phyloP scores from a whole-genome alignment of 64 coral and sea anemone genomes.

The Trachythela sp. region DNA sequence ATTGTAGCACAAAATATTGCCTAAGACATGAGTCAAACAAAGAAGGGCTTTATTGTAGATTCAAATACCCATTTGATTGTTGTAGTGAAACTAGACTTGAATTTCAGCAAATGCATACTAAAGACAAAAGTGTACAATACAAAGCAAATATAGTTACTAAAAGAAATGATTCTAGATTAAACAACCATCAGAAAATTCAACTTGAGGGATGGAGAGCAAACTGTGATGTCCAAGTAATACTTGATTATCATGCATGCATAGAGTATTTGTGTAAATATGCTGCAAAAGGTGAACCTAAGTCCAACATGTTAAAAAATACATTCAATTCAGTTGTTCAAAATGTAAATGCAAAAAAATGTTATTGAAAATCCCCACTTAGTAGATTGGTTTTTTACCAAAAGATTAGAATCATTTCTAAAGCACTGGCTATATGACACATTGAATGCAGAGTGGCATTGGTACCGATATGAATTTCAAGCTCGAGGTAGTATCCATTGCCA shows the following conservation, averaged over 20 bases:
- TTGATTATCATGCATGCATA: neutral
- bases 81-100: conserved; percentile 5
- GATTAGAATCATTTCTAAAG: no score
- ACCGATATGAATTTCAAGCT: no score
- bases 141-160: conserved; percentile 14
- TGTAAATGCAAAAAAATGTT: no score
- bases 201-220: conserved; percentile 8
- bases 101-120: conserved; percentile 11
- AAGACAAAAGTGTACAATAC: conserved; percentile 4
- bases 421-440: no score
- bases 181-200: neutral
- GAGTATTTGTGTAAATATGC: conserved; percentile 15
- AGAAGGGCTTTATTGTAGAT: conserved; percentile 14
- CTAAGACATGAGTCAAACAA: neutral
- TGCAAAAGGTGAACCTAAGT: neutral
- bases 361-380: no score
- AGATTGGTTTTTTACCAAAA: no score
- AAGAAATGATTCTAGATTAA: neutral
- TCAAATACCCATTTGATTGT: conserved; percentile 15
- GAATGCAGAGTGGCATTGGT: no score
- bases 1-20: conserved; percentile 15
- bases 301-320: neutral
- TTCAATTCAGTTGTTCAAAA: neutral
- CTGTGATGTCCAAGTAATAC: neutral
- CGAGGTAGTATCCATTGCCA: no score